Base-by-base conservation (phyloP, 2,113 vertebrate genomes). In the Todiramphus chloris region DNA sequence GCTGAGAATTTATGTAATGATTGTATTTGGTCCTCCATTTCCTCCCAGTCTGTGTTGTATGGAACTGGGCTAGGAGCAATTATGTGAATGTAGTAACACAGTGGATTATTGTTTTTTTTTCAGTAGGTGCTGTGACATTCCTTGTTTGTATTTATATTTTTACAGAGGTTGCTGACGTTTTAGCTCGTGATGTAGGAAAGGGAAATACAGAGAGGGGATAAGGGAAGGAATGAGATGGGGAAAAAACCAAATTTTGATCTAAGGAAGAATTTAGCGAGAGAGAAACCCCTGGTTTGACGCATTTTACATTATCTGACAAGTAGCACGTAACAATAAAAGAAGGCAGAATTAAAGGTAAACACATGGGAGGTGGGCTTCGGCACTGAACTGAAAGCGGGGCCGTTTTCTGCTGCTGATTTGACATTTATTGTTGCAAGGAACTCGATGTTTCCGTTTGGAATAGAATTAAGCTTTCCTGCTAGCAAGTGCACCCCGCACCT, bases 391-490 rank as follows among this genome's bases (percentile, higher is more conserved):
- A 39, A 83, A 73, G 44, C 6, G 3, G 31, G 91, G 48, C 14
- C 51, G 77, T 18, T 87, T 94, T 72, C 37, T 72, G 16, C 51
- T 83, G 28, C 39, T 84, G 35, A 48, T 91, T 67, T 90, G 68
- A 39, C 28, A 15, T 86, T 44, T 83, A 24, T 78, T 70, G 13
- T 83, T 92, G 73, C 73, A 67, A 62, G 55, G 30, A 68, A 63
- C 87, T 90, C 55, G 59, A 6, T 58, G n/a, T 63, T 92, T 86
- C 37, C 90, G 5, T 86, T 90, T 16, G 0, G 0, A 83, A 28
- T 10, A 73, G 68, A 66, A 77, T 85, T 77, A 68, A 85, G 16
- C 44, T 91, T 87, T 94, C 37, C 67, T 56, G 41, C 51, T 81
- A 69, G 39, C 28, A 41, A 35, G 20, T 8, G 51, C 28, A 59